phyloP scores from a whole-genome alignment of 2,113 vertebrate species.

The Triplophysa tibetana region DNA sequence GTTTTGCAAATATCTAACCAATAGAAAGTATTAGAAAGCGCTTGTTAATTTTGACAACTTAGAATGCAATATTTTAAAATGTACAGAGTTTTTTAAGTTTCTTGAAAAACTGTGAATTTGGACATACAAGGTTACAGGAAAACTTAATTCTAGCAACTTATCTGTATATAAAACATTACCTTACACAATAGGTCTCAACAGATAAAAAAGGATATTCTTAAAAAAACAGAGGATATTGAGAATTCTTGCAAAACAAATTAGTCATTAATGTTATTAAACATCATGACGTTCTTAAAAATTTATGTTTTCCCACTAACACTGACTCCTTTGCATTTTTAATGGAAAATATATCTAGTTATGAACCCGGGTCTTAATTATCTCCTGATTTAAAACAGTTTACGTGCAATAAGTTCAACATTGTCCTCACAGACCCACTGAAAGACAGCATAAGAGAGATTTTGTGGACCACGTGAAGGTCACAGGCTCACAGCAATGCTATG shows the following conservation, averaged over 20 bases:
- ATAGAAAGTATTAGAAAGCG: too few species aligned
- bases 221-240: neutral
- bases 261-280: constrained; percentile 1
- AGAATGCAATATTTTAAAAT: too few species aligned
- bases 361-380: neutral
- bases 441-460: neutral
- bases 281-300: neutral
- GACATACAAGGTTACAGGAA: too few species aligned
- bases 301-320: neutral
- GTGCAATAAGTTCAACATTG: neutral
- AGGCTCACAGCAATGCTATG: neutral
- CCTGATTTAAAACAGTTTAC: neutral
- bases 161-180: too few species aligned
- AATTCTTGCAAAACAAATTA: constrained; percentile 1
- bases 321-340: constrained; percentile 23
- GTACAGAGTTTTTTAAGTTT: too few species aligned
- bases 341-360: neutral
- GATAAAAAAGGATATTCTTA: too few species aligned
- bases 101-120: too few species aligned
- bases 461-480: neutral
- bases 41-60: too few species aligned
- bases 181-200: too few species aligned
- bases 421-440: neutral
- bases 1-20: too few species aligned
- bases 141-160: too few species aligned